Evolutionary conservation across 2,113 vertebrate genomes (phyloP), one percentile per base, ranked within the genome.

Genomic region (Embiotoca jacksoni): DNA sequence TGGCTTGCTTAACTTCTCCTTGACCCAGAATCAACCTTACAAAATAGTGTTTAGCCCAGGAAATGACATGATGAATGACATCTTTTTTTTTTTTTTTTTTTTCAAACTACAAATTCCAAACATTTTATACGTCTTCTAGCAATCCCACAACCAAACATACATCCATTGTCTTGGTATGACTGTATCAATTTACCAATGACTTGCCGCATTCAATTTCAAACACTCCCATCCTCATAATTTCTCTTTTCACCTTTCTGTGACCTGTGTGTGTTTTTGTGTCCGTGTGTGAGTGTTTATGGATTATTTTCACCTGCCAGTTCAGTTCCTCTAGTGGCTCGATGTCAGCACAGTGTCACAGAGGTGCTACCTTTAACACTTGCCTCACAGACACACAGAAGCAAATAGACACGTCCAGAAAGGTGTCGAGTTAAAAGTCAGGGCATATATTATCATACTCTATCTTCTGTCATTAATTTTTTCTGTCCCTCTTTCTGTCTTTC

Each of bases 341-440:
- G 82, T 87, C 83, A 85, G 66, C 76, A 46, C 68, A 23, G 46
- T 84, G 71, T 85, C 81, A 75, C 60, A 54, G 15, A 84, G 57
- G 67, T 75, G 86, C 59, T 63, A 72, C 55, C 58, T 82, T 66
- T 64, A 75, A 66, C 72, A 78, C 77, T 67, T 82, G 57, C 50
- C 55, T 61, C 60, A 41, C 36, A 74, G 23, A 66, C 37, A 30
- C 33, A 64, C 78, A 54, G 9, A 56, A 10, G 11, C 56, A 58
- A 30, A 63, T 10, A 57, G 57, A 36, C n/a, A 33, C 63, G 35
- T 5, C 70, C 68, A 32, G 60, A 57, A 11, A 83, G 76, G 23
- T 49, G 67, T 75, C 23, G 60, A 75, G 33, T 77, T 73, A 53
- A 68, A 81, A 86, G 39, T 74, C 79, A 53, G 32, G 1, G 7